A percentile compares a stretch with the other conserved stretches of the same genome.
These are phyloP conservation scores for Myiozetetes cayanensis DNA, from an alignment of 2,113 vertebrate species.

Conservation along the genomic window DNA sequence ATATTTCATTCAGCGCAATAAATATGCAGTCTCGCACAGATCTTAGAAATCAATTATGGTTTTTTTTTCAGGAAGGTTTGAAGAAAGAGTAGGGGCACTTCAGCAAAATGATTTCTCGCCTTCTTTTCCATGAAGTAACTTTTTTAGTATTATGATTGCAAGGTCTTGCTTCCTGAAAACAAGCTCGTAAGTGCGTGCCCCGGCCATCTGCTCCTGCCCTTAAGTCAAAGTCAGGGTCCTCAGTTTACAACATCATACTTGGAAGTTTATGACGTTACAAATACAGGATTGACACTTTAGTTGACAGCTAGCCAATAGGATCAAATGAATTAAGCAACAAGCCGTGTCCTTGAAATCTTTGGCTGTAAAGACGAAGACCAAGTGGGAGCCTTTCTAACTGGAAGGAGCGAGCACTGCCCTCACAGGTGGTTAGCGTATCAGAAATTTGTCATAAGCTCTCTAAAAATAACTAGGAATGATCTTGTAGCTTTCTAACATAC, in stretches of 20 bases:
- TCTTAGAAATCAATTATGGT: slow-evolving; percentile 8
- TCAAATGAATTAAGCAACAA: slow-evolving; percentile 62
- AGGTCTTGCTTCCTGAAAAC: slow-evolving; percentile 32
- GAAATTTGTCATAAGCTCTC: not conserved
- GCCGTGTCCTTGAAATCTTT: slow-evolving; percentile 49
- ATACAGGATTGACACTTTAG: slow-evolving; percentile 49
- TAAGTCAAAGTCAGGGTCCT: slow-evolving; percentile 64
- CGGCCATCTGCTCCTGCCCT: slow-evolving; percentile 49
- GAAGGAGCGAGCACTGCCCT: not conserved
- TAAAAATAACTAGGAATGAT: not conserved
- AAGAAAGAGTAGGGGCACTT: not conserved
- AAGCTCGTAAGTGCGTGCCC: slow-evolving; percentile 2
- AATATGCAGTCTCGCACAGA: not conserved
- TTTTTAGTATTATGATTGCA: not conserved
- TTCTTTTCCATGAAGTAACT: slow-evolving; percentile 22
- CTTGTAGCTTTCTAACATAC: not conserved
- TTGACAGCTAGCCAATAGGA: slow-evolving; percentile 58
- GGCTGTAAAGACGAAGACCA: not conserved
- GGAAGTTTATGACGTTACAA: slow-evolving; percentile 62
- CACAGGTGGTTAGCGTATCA: not conserved
- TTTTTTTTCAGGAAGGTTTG: not conserved
- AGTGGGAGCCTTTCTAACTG: not conserved
- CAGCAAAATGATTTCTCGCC: slow-evolving; percentile 17
- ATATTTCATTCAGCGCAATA: slow-evolving; percentile 28
- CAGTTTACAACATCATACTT: slow-evolving; percentile 66